Base-by-base conservation (phyloP, 2,888 invertebrate genomes). In the Synanthedon andrenaeformis region DNA sequence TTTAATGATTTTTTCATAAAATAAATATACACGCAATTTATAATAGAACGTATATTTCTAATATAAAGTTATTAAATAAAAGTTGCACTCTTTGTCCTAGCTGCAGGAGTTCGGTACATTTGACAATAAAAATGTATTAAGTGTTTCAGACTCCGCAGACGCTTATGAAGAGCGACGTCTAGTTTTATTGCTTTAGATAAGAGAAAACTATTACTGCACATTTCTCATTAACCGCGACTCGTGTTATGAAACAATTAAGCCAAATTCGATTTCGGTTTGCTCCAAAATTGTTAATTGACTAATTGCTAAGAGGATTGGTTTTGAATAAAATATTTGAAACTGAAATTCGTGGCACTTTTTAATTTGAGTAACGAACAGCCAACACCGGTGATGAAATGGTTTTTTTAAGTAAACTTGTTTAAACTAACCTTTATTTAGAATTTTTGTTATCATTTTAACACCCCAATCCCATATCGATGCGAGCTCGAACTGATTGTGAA, bases 61-160 rank as follows among this genome's bases (percentile, higher is more conserved):
- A 10, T 35, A 35, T 35, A 10, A 35, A 35, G 35, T 10, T 35
- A 8, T 10, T 35, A 35, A 23, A 23, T 23, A 23, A 23, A 35
- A 10, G 35, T 35, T 35, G 8, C 35, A 45, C 45, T 45, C 13
- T 13, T 45, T 10, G 11, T n/a, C 14, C n/a, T 14, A 45, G 59
- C 50, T 60, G 56, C 62, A 51, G 58, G 52, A 42, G 49, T 55
- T 56, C 57, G 58, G 60, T 70, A 74, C 68, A 69, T 69, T 70
- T 67, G 69, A 74, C 67, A 69, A 67, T 70, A 64, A 70, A 79
- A 77, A 78, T 62, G 65, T 72, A 76, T 75, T 76, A 72, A 69
- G 67, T 69, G 66, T 66, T 66, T 64, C 57, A 55, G 58, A 56
- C 62, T 58, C 58, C 49, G 45, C 58, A 56, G 61, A 59, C 62